Evolutionary conservation across 1,140 invertebrate genomes (phyloP), one percentile per base, ranked within the genome.

Genomic region (Vollenhovia emeryi): DNA sequence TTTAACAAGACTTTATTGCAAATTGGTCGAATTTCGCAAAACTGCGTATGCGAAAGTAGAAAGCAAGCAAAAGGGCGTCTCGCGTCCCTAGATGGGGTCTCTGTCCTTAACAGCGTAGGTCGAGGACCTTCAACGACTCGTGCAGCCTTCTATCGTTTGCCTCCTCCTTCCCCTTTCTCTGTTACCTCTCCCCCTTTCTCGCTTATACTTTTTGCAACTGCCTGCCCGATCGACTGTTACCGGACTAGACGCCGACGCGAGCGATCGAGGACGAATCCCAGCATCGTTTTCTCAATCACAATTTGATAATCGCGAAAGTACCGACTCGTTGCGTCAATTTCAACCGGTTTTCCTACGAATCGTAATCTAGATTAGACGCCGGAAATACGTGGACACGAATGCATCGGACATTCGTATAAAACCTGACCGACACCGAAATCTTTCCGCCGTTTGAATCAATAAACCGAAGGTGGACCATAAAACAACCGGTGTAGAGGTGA

Each of bases 101-200:
- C 87, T 92, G 91, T 91, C 91, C 92, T 92, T 92, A 87, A 89
- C 84, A 69, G 76, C 78, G 83, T 92, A 92, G 91, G 91, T 92
- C 87, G 86, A 87, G 86, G 85, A 92, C 90, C 91, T 89, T 62
- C 88, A 57, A 89, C 87, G 80, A 87, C 85, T 55, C 45, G 33
- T 33, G 33, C 33, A 83, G 76, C 48, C 75, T 69, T 83, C 40
- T 73, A 69, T 60, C 60, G 83, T 59, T 57, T 71, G 68, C 71
- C 84, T 71, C 45, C 82, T 86, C 59, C 50, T 21, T 24, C 50
- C 69, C 40, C 50, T 36, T 48, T 74, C 57, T 85, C 40, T 69
- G 24, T 79, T 50, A 48, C 43, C 48, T 36, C 43, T 62, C 66
- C 74, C 55, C 50, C 50, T 76, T 27, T 84, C 45, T 79, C 79